Conservation (phyloP, 2,113 vertebrate species). For the Laticauda colubrina region DNA sequence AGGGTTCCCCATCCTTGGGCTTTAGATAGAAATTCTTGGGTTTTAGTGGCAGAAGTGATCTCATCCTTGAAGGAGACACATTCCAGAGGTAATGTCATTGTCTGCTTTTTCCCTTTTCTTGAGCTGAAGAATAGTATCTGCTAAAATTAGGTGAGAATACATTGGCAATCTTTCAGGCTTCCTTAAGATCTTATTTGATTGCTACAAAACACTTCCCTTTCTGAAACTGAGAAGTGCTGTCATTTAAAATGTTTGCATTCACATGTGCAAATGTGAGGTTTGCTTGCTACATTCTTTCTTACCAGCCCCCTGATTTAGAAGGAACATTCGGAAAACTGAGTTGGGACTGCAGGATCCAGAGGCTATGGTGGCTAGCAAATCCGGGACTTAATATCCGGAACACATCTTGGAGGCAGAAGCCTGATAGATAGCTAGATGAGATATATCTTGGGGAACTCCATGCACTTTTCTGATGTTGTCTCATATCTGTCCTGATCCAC, state of each 20-base stretch:
- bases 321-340: not conserved
- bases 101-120: not conserved
- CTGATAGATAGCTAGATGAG: not conserved
- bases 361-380: not conserved
- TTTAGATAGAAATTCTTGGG: not conserved
- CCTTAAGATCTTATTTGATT: not conserved
- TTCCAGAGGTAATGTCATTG: not conserved
- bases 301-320: not conserved
- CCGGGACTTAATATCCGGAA: not conserved
- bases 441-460: not conserved
- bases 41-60: not conserved
- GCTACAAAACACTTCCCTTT: not conserved
- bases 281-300: not conserved
- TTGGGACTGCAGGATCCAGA: not conserved
- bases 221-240: not conserved
- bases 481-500: not conserved
- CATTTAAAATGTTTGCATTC: not conserved
- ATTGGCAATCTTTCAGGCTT: not conserved
- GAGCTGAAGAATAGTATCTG: not conserved
- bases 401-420: not conserved
- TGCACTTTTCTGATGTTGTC: not conserved
- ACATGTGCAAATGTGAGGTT: not conserved
- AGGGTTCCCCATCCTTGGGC: not conserved
- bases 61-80: not conserved
- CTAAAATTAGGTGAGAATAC: not conserved